phyloP scores from a whole-genome alignment of 2,113 vertebrate genomes.

The Orycteropus afer region DNA sequence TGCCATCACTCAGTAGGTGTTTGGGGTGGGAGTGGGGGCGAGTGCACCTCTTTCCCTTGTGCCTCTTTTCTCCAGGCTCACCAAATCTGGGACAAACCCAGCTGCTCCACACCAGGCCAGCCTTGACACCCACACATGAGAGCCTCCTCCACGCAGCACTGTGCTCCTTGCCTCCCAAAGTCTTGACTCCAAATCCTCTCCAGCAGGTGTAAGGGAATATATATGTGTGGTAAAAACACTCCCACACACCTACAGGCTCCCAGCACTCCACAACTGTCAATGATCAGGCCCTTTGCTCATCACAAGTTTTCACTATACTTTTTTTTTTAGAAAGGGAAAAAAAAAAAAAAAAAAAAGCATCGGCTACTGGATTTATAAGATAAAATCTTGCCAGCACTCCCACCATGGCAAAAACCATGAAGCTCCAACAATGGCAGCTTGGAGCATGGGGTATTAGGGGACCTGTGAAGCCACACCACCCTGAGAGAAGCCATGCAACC shows the following conservation, averaged over 20 bases:
- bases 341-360: neutral
- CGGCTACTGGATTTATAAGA: conserved; percentile 48
- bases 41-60: neutral
- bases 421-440: neutral
- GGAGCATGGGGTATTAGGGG: neutral
- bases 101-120: neutral
- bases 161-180: neutral
- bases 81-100: neutral
- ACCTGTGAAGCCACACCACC: neutral
- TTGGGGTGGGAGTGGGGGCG: too few species aligned
- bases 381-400: conserved; percentile 62
- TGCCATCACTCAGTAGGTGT: neutral
- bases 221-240: neutral
- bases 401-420: neutral
- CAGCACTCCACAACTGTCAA: conserved; percentile 42
- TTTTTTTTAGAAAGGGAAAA: conserved; percentile 43
- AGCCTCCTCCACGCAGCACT: neutral
- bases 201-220: neutral
- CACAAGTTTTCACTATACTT: conserved; percentile 36
- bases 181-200: conserved; percentile 24
- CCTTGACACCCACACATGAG: too few species aligned
- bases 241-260: conserved; percentile 24
- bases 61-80: neutral
- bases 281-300: conserved; percentile 43
- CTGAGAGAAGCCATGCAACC: neutral